Base-by-base conservation (phyloP, 1,140 invertebrate species). In the Camponotus floridanus region DNA sequence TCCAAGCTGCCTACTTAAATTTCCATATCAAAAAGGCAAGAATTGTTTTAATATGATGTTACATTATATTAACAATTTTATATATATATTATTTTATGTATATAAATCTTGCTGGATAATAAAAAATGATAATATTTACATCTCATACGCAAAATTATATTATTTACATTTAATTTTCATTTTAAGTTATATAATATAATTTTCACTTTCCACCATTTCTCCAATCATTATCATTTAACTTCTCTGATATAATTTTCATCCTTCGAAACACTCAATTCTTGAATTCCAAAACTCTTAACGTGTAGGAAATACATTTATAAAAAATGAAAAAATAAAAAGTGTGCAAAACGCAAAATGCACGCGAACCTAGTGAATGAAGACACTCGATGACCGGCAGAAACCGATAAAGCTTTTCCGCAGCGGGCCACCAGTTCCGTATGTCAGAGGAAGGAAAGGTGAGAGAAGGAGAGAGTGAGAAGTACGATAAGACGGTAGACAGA, bases 401-500 rank as follows among this genome's bases (percentile, higher is more conserved):
- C 65, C 39, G 79, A 84, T 73, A 48, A 86, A 79, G 39, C 33
- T 68, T 78, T 70, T 61, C 62, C 18, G 2, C 18, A 31, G 64
- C 51, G 26, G 67, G 55, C 79, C 68, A 51, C 3, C 48, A 74
- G 26, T 45, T 59, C 45, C n/a, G 18, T 21, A 48, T 68, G 42
- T n/a, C 18, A 62, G 39, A 45, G 39, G 65, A 21, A 39, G 33
- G 76, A 31, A 26, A 21, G 36, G 4, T 3, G 68, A 71, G 64
- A 57, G 15, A 26, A 21, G 36, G 9, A 7, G 68, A 71, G 64
- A 57, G 21, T 11, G 8, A 64, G 61, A 48, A 51, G 48, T 51
- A 62, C 42, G 65, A 83, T 74, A 83, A 86, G 42, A 51, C 42
- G 62, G 31, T 55, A 73, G n/a, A 26, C 48, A 85, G 81, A 78